Percentiles rank a stretch among this genome's conserved stretches.
These are phyloP conservation scores for Bovichtus diacanthus DNA, from an alignment of 2,797 vertebrate species.

Conservation along the genomic window DNA sequence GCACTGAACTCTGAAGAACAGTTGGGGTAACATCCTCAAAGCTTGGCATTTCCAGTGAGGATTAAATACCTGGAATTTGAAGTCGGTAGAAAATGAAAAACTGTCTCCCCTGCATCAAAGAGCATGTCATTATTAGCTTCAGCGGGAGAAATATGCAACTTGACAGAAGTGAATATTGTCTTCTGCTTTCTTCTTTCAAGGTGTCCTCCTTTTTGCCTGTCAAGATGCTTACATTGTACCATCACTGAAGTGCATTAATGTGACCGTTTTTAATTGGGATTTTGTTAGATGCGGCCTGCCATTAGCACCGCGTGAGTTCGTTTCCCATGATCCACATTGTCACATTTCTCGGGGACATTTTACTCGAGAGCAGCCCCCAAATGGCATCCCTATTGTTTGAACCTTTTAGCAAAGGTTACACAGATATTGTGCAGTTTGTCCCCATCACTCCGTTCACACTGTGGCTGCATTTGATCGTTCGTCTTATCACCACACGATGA, in stretches of 20 bases:
- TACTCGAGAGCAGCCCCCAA: slow-evolving; percentile 48
- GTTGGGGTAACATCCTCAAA: slow-evolving; percentile 78
- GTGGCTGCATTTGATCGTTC: slow-evolving; percentile 29
- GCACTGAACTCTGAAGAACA: slow-evolving; percentile 69
- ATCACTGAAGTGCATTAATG: slow-evolving; percentile 55
- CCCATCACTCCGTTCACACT: slow-evolving; percentile 38
- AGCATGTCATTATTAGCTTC: slow-evolving; percentile 78
- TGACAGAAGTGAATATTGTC: slow-evolving; percentile 74
- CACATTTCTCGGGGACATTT: slow-evolving; percentile 44
- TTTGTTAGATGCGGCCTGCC: slow-evolving; percentile 50
- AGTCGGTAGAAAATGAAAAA: slow-evolving; percentile 79
- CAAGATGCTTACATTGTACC: slow-evolving; percentile 47
- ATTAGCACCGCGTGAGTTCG: slow-evolving; percentile 39
- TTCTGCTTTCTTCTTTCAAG: slow-evolving; percentile 69
- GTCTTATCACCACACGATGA: slow-evolving; percentile 33
- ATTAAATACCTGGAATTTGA: slow-evolving; percentile 80
- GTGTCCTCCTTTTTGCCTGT: slow-evolving; percentile 67
- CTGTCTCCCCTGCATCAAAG: slow-evolving; percentile 77
- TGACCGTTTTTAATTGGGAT: slow-evolving; percentile 65
- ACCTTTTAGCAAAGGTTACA: slow-evolving; percentile 43
- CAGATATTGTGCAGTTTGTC: slow-evolving; percentile 30
- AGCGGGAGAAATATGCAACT: slow-evolving; percentile 69
- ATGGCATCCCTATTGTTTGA: slow-evolving; percentile 29
- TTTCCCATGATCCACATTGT: slow-evolving; percentile 52
- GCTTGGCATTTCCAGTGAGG: slow-evolving; percentile 78